These are phyloP conservation scores for Drosophila bipectinata DNA, from an alignment of 1,140 invertebrate species.

Conservation along the genomic window DNA sequence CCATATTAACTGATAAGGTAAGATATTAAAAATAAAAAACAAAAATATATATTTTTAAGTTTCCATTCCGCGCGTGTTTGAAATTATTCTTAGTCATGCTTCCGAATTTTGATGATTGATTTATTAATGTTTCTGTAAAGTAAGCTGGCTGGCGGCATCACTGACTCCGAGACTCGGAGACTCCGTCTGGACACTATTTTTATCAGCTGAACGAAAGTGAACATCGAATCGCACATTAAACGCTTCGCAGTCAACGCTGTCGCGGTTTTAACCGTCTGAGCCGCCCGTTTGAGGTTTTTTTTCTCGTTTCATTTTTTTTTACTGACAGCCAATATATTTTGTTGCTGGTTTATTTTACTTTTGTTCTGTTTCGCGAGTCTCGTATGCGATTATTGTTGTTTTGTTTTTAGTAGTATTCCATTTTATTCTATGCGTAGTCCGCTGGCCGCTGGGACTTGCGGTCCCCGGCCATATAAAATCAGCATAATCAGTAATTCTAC, in stretches of 20 bases:
- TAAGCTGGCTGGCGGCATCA: background rate
- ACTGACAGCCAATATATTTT: slow-evolving; percentile 48
- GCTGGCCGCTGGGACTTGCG: slow-evolving; percentile 31
- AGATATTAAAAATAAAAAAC: no score
- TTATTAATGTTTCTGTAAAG: background rate
- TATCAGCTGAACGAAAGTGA: slow-evolving; percentile 74
- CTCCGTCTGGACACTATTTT: slow-evolving; percentile 59
- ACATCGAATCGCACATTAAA: slow-evolving; percentile 52
- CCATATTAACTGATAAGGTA: background rate
- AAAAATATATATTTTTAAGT: background rate
- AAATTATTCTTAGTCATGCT: background rate
- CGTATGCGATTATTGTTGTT: slow-evolving; percentile 51
- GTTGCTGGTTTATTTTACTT: slow-evolving; percentile 52
- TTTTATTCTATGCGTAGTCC: slow-evolving; percentile 72
- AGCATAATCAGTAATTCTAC: slow-evolving; percentile 81
- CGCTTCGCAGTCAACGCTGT: slow-evolving; percentile 34
- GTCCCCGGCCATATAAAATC: slow-evolving; percentile 74
- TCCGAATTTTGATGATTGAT: background rate
- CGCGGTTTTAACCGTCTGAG: slow-evolving; percentile 29
- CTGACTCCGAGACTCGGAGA: background rate
- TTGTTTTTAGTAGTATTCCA: slow-evolving; percentile 65
- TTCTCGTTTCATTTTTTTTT: slow-evolving; percentile 5
- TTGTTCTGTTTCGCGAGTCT: slow-evolving; percentile 73
- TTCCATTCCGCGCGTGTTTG: background rate
- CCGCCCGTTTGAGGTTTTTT: background rate